These are phyloP conservation scores for Andrena trimmerana DNA, from an alignment of 2,888 invertebrate genomes.

Conservation along the genomic window DNA sequence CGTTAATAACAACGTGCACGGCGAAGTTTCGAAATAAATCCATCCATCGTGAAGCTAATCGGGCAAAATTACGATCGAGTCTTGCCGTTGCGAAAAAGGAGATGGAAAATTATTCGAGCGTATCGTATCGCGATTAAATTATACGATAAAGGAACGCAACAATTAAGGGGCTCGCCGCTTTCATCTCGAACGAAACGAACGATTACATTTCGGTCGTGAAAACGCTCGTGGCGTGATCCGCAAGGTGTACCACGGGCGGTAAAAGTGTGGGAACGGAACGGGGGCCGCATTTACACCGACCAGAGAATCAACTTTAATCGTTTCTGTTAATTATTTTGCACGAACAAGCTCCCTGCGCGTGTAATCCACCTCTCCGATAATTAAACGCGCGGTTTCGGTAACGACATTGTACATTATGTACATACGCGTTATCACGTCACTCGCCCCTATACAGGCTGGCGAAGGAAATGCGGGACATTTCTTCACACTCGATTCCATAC, in stretches of 20 bases:
- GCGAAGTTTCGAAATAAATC: background rate
- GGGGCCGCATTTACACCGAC: slow-evolving; percentile 2
- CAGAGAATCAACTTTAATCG: slow-evolving; percentile 14
- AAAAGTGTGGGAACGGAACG: slow-evolving; percentile 33
- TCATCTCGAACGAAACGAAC: slow-evolving; percentile 2
- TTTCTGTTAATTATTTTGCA: slow-evolving; percentile 16
- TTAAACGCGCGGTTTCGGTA: slow-evolving; percentile 6
- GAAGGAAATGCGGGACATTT: too few species aligned
- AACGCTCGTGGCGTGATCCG: slow-evolving; percentile 10
- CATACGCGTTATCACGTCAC: too few species aligned
- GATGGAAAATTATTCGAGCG: background rate
- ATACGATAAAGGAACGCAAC: background rate
- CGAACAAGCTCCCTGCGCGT: background rate
- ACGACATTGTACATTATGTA: too few species aligned
- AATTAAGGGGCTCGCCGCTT: background rate
- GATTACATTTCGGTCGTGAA: slow-evolving; percentile 8
- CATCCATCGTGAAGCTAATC: background rate
- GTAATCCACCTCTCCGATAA: background rate
- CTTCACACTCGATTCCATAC: too few species aligned
- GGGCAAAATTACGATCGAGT: background rate
- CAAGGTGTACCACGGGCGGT: slow-evolving; percentile 3
- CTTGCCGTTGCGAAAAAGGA: background rate
- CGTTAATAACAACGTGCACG: background rate
- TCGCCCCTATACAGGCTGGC: too few species aligned
- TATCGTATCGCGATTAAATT: background rate